Percentiles rank a stretch among this genome's conserved stretches.
Conservation (phyloP, 2,113 vertebrate species). For the Clarias gariepinus region DNA sequence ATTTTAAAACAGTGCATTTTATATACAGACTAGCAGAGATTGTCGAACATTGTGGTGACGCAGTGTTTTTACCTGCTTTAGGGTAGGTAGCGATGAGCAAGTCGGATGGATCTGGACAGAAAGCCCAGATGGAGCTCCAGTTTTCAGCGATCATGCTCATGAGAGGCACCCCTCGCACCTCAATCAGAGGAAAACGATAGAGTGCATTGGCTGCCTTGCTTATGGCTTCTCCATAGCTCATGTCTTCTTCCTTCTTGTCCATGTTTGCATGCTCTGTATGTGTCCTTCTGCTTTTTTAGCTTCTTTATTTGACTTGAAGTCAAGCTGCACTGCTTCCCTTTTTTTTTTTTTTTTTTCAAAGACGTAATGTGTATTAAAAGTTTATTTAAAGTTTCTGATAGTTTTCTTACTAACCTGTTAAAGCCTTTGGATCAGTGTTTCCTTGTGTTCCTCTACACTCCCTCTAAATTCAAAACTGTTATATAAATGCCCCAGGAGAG, state of each 20-base stretch:
- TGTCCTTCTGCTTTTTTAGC: neutral
- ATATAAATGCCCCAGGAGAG: constrained; percentile 59
- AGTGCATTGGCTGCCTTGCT: constrained; percentile 44
- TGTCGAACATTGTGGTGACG: neutral
- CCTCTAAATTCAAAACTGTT: constrained; percentile 55
- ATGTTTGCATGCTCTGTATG: neutral
- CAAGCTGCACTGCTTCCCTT: neutral
- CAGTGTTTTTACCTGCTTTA: constrained; percentile 70
- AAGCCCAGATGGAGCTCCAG: constrained; percentile 70
- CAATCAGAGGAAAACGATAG: constrained; percentile 66
- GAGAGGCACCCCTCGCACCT: constrained; percentile 68
- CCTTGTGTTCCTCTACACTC: neutral
- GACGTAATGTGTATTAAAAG: neutral
- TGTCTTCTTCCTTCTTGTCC: constrained; percentile 25
- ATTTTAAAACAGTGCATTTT: neutral
- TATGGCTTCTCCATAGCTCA: constrained; percentile 60
- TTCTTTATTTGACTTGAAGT: neutral
- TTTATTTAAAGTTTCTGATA: neutral
- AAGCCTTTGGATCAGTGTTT: neutral
- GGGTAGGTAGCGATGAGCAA: constrained; percentile 81
- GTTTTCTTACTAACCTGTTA: neutral
- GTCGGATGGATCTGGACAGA: constrained; percentile 74
- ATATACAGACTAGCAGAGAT: no score
- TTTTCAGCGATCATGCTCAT: constrained; percentile 63
- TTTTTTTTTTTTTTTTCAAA: neutral